phyloP scores from a whole-genome alignment of 2,113 vertebrate genomes.

The Chaetodon auriga region DNA sequence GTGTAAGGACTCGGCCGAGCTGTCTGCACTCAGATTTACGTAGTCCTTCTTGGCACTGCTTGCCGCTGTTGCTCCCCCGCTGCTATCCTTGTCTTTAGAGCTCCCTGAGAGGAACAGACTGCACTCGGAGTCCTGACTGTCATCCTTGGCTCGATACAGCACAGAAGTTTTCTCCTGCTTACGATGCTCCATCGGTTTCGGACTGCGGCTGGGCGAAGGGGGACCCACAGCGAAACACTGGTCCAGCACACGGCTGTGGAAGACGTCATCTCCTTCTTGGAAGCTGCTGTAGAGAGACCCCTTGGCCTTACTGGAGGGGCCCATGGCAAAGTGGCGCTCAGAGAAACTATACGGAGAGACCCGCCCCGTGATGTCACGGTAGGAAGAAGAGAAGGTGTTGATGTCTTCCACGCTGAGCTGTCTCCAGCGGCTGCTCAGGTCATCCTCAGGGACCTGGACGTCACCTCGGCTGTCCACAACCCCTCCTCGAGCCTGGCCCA shows the following conservation, averaged over 20 bases:
- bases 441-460: conserved; percentile 85
- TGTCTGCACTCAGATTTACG: conserved; percentile 87
- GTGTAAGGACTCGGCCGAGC: conserved; percentile 90
- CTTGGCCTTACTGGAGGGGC: conserved; percentile 84
- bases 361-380: conserved; percentile 81
- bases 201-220: conserved; percentile 74
- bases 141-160: conserved; percentile 85
- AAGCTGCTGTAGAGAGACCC: conserved; percentile 91
- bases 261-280: conserved; percentile 91
- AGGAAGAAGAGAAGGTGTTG: conserved; percentile 87
- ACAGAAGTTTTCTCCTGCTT: conserved; percentile 85
- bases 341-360: conserved; percentile 90
- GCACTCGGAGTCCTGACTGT: conserved; percentile 88
- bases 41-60: conserved; percentile 85
- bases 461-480: conserved; percentile 53
- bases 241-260: conserved; percentile 87
- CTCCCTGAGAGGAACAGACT: conserved; percentile 89
- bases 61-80: conserved; percentile 24
- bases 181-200: conserved; percentile 84
- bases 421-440: conserved; percentile 88
- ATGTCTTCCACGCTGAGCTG: conserved; percentile 93
- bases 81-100: conserved; percentile 87
- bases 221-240: conserved; percentile 86
- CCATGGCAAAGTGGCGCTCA: conserved; percentile 86
- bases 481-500: conserved; percentile 53